Conservation (phyloP, 2,113 vertebrate species). For the Bostrychus sinensis region DNA sequence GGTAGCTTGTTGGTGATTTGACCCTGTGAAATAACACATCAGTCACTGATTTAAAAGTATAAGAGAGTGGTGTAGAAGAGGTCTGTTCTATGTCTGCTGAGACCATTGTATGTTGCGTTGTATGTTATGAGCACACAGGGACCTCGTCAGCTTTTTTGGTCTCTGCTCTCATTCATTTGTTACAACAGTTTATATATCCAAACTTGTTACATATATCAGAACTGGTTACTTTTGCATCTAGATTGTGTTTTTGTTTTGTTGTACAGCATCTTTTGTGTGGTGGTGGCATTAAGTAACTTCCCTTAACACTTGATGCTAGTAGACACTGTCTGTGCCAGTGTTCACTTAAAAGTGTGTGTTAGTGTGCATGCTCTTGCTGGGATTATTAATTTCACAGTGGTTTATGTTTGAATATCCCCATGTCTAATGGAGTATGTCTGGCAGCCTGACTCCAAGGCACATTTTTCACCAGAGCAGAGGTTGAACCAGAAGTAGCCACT, state of each 20-base stretch:
- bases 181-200: slow-evolving; percentile 19
- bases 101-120: slow-evolving; percentile 54
- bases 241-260: neutral
- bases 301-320: slow-evolving; percentile 22
- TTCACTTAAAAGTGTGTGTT: slow-evolving; percentile 13
- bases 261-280: slow-evolving; percentile 16
- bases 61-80: slow-evolving; percentile 19
- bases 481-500: neutral
- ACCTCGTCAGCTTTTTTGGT: slow-evolving; percentile 61
- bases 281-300: slow-evolving; percentile 32
- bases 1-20: slow-evolving; percentile 23
- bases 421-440: slow-evolving; percentile 69
- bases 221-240: neutral
- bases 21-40: slow-evolving; percentile 4
- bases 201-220: slow-evolving; percentile 3
- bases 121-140: slow-evolving; percentile 35
- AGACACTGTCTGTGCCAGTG: slow-evolving; percentile 17
- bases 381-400: slow-evolving; percentile 71
- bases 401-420: slow-evolving; percentile 61
- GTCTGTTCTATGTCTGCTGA: slow-evolving; percentile 60
- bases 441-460: slow-evolving; percentile 18
- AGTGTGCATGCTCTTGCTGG: slow-evolving; percentile 36
- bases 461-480: slow-evolving; percentile 10
- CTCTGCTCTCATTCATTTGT: slow-evolving; percentile 20
- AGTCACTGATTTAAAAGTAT: slow-evolving; percentile 3